Evolutionary conservation across 2,113 vertebrate genomes (phyloP), one percentile per base, ranked within the genome.

Genomic region (Hyaena hyaena): DNA sequence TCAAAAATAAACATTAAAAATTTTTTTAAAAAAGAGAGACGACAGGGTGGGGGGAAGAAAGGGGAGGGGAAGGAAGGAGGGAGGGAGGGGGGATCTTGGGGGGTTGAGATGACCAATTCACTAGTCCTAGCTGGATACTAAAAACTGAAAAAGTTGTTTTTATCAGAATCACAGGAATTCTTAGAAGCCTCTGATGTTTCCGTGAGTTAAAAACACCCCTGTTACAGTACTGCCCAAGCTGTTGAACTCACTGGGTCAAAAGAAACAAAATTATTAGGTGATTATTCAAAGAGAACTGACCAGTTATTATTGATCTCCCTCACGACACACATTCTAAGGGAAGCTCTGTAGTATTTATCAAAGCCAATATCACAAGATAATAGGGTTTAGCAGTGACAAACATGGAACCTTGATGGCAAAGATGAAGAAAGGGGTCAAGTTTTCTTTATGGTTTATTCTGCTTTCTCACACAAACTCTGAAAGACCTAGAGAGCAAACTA

Each of bases 401-500:
- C 12, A 65, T 35, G 68, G 39, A 91, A 88, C 74, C 10, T 31
- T 95, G 35, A 87, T 50, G 69, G 53, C 3, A 21, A 88, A 93
- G 39, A 95, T 80, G 19, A 87, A 92, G 24, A 74, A 84, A 76
- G 93, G 4, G 2, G 48, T 96, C 39, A 61, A 73, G 15, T 73
- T 79, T 94, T 84, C 74, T 80, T 94, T 48, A 21, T 92, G 61
- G 33, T 68, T 88, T 77, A 85, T 84, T 93, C 71, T 69, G 93
- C 66, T 61, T 96, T 93, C 15, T 87, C 77, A 97, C 33, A 93
- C 83, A 45, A 90, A 90, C 45, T 7, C 15, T 69, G 26, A 93
- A 97, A 96, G 24, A 63, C 35, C 86, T 45, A 73, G 6, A 79
- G 6, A 16, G 55, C 48, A 94, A 94, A 92, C 61, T 95, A 95